Conservation (phyloP, 2,888 invertebrate species). For the Synanthedon formicaeformis region DNA sequence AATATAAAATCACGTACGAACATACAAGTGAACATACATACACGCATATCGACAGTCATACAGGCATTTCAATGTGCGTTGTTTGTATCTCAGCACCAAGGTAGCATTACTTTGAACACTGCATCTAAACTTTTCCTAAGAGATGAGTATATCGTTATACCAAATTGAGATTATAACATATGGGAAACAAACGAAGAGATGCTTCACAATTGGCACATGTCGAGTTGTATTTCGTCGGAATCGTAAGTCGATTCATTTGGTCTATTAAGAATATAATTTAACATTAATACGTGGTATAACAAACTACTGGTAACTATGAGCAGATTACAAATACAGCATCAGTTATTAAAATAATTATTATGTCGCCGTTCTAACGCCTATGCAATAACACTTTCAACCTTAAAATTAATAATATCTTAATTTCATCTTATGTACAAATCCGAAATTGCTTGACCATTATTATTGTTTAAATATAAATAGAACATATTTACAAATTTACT, state of each 20-base stretch:
- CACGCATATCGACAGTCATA: not conserved
- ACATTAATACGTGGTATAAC: not conserved
- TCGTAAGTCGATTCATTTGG: no score
- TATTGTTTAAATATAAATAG: constrained; percentile 29
- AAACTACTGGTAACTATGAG: not conserved
- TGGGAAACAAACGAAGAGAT: constrained; percentile 3
- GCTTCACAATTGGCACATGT: constrained; percentile 23
- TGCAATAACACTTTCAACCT: constrained; percentile 9
- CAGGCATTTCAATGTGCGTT: constrained; percentile 16
- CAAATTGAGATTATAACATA: not conserved
- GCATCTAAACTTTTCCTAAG: not conserved
- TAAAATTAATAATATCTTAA: not conserved
- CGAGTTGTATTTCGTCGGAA: not conserved
- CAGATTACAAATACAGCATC: not conserved
- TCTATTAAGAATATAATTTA: no score
- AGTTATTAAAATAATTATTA: constrained; percentile 12
- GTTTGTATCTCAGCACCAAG: constrained; percentile 12
- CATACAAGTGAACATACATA: no score
- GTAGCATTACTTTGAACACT: constrained; percentile 11
- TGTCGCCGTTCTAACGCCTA: constrained; percentile 36
- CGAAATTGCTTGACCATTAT: constrained; percentile 50
- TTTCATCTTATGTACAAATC: not conserved
- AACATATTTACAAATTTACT: constrained; percentile 47
- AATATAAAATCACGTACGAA: no score
- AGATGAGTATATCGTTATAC: not conserved